Evolutionary conservation across 2,113 vertebrate species (phyloP).

Genomic region (Psephotus haematonotus): DNA sequence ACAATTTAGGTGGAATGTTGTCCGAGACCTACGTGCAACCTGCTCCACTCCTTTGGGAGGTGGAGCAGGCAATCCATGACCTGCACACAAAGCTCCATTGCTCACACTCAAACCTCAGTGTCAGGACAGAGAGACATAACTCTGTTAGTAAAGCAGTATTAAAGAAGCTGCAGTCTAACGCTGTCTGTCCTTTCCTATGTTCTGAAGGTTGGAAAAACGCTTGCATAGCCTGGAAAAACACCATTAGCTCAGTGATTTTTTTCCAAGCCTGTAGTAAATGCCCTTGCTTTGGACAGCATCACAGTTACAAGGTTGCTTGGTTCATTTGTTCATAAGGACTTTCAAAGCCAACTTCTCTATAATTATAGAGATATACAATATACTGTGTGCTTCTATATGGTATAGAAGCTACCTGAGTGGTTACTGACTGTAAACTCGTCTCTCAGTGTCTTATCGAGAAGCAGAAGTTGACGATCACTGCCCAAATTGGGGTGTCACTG

Average conservation of each 20-base stretch:
- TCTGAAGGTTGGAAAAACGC: neutral
- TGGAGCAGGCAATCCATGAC: neutral
- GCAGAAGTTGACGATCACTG: neutral
- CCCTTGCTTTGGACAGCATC: neutral
- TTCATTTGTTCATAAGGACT: neutral
- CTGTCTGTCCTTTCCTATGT: neutral
- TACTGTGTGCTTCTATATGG: neutral
- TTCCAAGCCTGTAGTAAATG: neutral
- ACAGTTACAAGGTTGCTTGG: neutral
- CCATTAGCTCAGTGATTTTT: neutral
- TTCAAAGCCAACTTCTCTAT: neutral
- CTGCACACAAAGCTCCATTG: neutral
- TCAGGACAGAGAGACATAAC: neutral
- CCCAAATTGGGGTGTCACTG: neutral
- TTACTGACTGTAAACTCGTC: neutral
- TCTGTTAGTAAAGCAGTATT: neutral
- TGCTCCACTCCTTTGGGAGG: conserved; percentile 3
- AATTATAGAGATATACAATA: neutral
- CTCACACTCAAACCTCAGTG: neutral
- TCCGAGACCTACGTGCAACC: neutral
- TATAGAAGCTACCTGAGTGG: neutral
- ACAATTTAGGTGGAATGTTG: conserved; percentile 35
- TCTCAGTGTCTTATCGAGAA: neutral
- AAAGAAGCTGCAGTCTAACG: neutral
- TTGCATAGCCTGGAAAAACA: neutral